Conservation (phyloP, 2,113 vertebrate genomes). For the Riparia riparia region DNA sequence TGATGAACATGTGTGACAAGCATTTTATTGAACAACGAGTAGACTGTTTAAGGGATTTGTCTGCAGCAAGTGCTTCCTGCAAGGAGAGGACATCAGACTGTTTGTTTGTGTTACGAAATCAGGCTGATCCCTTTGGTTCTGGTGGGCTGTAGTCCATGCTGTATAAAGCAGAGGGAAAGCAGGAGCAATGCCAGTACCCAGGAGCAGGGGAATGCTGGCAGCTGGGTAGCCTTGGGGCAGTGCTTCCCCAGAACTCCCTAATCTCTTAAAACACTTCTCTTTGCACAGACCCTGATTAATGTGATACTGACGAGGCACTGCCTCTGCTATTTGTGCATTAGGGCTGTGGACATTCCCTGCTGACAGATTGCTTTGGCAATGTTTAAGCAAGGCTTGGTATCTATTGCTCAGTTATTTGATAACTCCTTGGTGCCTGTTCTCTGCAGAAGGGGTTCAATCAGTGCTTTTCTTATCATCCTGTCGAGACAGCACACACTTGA, state of each 20-base stretch:
- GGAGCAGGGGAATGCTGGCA: neutral
- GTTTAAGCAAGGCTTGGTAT: constrained; percentile 48
- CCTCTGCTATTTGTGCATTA: neutral
- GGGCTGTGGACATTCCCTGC: constrained; percentile 13
- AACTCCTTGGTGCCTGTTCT: neutral
- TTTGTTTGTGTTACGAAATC: neutral
- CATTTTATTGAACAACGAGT: neutral
- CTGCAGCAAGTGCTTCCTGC: accelerated
- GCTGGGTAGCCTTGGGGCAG: neutral
- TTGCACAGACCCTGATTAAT: neutral
- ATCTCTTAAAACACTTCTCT: neutral
- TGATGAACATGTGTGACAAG: constrained; percentile 35
- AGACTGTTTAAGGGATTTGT: neutral
- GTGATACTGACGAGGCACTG: constrained; percentile 45
- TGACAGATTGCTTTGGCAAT: constrained; percentile 30
- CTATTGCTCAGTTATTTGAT: constrained; percentile 50
- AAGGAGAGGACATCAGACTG: neutral
- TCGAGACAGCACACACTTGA: neutral
- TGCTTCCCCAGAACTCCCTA: neutral
- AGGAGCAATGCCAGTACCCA: neutral
- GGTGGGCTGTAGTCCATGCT: accelerated
- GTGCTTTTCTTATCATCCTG: neutral
- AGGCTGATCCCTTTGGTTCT: neutral
- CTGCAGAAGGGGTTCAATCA: neutral
- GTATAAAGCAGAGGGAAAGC: neutral